Base-by-base conservation (phyloP, 2,888 invertebrate genomes). In the Sinodicranocentrus sp. region DNA sequence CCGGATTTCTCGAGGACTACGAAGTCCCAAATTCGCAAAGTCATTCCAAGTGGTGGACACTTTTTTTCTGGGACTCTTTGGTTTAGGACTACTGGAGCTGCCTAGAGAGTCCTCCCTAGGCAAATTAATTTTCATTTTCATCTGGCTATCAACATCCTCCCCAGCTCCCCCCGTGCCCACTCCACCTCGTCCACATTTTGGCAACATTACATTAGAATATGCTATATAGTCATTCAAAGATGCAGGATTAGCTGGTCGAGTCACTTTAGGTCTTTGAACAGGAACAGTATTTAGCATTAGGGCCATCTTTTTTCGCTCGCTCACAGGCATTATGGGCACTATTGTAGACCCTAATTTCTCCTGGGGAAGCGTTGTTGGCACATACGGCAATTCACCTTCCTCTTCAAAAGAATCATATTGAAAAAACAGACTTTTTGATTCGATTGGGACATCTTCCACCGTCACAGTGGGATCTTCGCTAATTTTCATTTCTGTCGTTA, bases 361-460 rank as follows among this genome's bases (percentile, higher is more conserved):
- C 90, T 94, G 93, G 21, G 97, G 97, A 89, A 97, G 91, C 75
- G 96, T 97, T n/a, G 97, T 96, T 78, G 97, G 96, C 89, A 97
- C 94, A 90, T 96, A 96, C 1, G 97, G 97, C 89, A 97, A 92
- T 91, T 96, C 95, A 8, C 88, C 89, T 52, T 88, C 88, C 13
- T 89, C 89, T 89, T 89, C 89, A 89, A 96, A 96, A 90, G 95
- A 95, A 48, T 96, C 96, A 90, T 96, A 96, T 90, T 95, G 94
- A 80, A 94, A 92, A 61, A 96, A 95, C 57, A 97, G 92, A 1
- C 94, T 94, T 87, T 94, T 94, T 86, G 95, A 93, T 90, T 96
- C 96, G 65, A 94, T 91, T 88, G 94, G 94, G 87, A 93, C 92
- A 23, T 92, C 93, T 75, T 93, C 93, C 87, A 85, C 88, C 6